Evolutionary conservation across 1,140 invertebrate species (phyloP).

Genomic region (Chironomus striatipennis): DNA sequence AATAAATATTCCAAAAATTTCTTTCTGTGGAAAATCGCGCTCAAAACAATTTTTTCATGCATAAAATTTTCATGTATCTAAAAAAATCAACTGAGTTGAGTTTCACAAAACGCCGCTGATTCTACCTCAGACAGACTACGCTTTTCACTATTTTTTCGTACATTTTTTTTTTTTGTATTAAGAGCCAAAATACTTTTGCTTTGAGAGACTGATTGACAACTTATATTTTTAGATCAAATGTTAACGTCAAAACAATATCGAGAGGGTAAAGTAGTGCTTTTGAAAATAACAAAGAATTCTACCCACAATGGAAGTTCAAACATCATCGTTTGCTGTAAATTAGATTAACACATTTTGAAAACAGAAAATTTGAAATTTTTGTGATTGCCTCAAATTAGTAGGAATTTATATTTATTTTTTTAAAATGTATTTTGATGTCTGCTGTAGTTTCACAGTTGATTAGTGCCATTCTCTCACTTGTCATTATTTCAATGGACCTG

Average conservation of each 20-base stretch:
- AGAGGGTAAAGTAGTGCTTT: background rate
- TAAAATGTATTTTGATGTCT: constrained; percentile 3
- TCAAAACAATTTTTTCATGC: too few relatives aligned
- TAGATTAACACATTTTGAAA: constrained; percentile 6
- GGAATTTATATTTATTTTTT: too few relatives aligned
- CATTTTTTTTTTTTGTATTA: too few relatives aligned
- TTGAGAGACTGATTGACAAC: constrained; percentile 16
- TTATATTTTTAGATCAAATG: background rate
- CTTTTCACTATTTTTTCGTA: too few relatives aligned
- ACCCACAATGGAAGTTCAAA: background rate
- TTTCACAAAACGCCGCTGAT: too few relatives aligned
- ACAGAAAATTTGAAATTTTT: background rate
- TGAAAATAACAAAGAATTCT: background rate
- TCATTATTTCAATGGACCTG: background rate
- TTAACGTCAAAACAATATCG: background rate
- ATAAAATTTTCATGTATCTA: too few relatives aligned
- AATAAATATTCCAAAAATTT: too few relatives aligned
- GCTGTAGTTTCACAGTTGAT: background rate
- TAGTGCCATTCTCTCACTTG: background rate
- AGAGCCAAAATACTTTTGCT: background rate
- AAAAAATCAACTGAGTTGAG: too few relatives aligned
- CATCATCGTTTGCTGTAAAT: background rate
- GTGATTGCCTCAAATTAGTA: background rate
- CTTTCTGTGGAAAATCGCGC: too few relatives aligned
- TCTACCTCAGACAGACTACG: too few relatives aligned